Evolutionary conservation across 2,888 invertebrate species (phyloP).

Genomic region (Emmelina monodactyla): DNA sequence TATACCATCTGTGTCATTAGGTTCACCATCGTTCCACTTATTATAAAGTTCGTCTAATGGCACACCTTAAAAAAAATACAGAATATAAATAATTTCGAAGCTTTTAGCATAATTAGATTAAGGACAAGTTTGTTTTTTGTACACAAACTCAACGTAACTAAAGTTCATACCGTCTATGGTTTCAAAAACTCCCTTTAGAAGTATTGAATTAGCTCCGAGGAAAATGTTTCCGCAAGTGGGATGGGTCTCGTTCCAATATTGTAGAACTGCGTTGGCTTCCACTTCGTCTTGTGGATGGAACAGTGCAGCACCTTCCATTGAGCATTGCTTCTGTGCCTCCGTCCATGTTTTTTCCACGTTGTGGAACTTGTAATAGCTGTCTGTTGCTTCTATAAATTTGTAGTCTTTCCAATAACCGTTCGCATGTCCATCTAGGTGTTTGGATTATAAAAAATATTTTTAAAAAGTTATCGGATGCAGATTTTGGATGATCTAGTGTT

Average conservation of each 20-base stretch:
- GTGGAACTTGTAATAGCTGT: conserved; percentile 42
- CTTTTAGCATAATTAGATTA: neutral
- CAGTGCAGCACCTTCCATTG: conserved; percentile 31
- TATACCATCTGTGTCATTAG: conserved; percentile 26
- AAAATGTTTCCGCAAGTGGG: conserved; percentile 8
- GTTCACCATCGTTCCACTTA: conserved; percentile 36
- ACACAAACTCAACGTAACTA: no score
- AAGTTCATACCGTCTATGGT: conserved; percentile 21
- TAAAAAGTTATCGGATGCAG: no score
- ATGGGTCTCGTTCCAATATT: conserved; percentile 21
- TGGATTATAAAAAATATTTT: no score
- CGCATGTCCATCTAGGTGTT: no score
- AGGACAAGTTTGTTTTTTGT: neutral
- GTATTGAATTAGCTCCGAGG: neutral
- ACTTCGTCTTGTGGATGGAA: conserved; percentile 32
- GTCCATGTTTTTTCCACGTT: conserved; percentile 30
- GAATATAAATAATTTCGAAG: neutral
- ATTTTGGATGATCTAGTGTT: no score
- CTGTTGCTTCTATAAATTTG: conserved; percentile 24
- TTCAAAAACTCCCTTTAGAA: conserved; percentile 1
- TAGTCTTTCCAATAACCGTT: conserved; percentile 46
- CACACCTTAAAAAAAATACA: conserved; percentile 22
- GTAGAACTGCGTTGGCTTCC: conserved; percentile 25
- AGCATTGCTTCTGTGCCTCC: conserved; percentile 30
- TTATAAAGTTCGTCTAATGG: conserved; percentile 30